Percentiles rank a stretch among this genome's conserved stretches.
Conservation (phyloP, 2,113 vertebrate genomes). For the Typhlomys cinereus region DNA sequence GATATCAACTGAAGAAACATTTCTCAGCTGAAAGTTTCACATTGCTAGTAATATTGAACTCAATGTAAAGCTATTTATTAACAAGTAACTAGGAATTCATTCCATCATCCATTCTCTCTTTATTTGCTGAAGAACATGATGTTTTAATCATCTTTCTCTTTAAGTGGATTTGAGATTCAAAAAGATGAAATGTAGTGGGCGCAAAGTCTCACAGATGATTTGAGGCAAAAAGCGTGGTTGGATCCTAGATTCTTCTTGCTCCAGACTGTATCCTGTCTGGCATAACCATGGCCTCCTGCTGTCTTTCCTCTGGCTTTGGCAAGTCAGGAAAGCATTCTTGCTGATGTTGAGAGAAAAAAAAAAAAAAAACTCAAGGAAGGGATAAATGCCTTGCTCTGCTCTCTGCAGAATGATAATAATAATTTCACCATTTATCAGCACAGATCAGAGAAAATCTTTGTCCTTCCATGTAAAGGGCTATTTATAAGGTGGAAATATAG, state of each 20-base stretch:
- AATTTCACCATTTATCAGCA: not conserved
- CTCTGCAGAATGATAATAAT: not conserved
- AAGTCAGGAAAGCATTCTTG: not conserved
- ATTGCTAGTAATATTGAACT: not conserved
- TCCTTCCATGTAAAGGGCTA: not conserved
- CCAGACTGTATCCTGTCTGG: not conserved
- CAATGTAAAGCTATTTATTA: not conserved
- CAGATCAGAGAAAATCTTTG: not conserved
- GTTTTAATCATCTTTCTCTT: not conserved
- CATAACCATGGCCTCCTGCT: not conserved
- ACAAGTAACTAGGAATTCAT: not conserved
- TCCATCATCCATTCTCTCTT: not conserved
- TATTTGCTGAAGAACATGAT: not conserved
- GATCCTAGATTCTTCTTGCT: not conserved
- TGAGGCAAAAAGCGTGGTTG: accelerated
- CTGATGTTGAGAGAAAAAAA: not conserved
- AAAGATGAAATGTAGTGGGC: not conserved
- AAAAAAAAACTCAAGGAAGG: not conserved
- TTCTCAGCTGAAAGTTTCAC: not conserved
- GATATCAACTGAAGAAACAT: not conserved
- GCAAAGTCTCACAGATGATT: not conserved
- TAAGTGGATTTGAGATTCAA: not conserved
- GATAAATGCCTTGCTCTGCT: not conserved
- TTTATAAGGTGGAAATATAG: not conserved
- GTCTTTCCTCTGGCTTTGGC: not conserved